Base-by-base conservation (phyloP, 1,140 invertebrate genomes). In the Aricia agestis region DNA sequence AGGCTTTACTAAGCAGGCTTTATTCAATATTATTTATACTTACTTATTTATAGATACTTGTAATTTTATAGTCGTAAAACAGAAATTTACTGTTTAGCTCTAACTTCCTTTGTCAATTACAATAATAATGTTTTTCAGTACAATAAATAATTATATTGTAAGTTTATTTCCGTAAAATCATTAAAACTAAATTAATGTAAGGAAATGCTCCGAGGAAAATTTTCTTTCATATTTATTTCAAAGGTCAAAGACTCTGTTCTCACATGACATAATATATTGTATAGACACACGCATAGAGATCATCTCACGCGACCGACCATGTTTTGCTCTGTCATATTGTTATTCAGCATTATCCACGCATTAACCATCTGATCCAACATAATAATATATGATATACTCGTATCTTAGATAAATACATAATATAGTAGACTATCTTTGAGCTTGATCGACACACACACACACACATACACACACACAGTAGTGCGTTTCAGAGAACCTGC, bases 211-310 rank as follows among this genome's bases (percentile, higher is more conserved):
- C 9, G 13, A 13, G 45, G 6, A 36, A 36, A 36, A 11, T 52
- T 52, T 52, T 52, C 45, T 52, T 52, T 52, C 9, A 36, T 52
- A 52, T 52, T 52, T 13, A 52, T 52, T 52, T 52, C 11, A 52
- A 52, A 52, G 45, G 45, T 52, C 45, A 52, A 52, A 52, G 45
- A 52, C 45, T 52, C 45, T 52, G 45, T 52, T 52, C 45, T 52
- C 45, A 52, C 11, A 52, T 52, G 45, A 13, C 13, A 52, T 52
- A 52, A 52, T 52, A 52, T 52, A 52, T 52, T 52, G 45, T 52
- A 52, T 52, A 52, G 9, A 52, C 45, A 52, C 45, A 52, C 45
- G 45, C 45, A 52, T 52, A 3, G 45, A 3, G 45, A 52, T 15
- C 45, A 52, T 15, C 45, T 52, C 45, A 52, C 45, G 45, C 45